Evolutionary conservation across 1,140 invertebrate genomes (phyloP), one percentile per base, ranked within the genome.

Genomic region (Neodiprion virginianus): DNA sequence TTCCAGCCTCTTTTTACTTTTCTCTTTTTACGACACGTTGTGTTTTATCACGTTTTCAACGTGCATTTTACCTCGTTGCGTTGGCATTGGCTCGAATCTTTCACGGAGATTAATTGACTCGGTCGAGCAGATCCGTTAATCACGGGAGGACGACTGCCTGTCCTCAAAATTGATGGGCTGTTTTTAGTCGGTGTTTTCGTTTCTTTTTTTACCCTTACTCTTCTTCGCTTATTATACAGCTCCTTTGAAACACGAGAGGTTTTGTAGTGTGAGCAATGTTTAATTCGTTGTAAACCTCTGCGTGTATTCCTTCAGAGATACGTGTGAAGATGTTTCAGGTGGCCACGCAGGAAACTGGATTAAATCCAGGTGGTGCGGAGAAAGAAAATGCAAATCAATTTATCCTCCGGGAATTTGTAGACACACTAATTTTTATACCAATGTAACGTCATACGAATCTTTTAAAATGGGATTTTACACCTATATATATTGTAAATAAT

Each of bases 31-130:
- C 28, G 5, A 40, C 28, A 40, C 28, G 28, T 40, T 0, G 28
- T 4, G 28, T 61, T 61, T 61, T 61, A 61, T 61, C 53, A 61
- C 53, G 53, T 61, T 61, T 61, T 61, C 53, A 61, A 14, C 53
- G 53, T 9, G 53, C 53, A 17, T 17, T 14, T 61, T 61, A 14
- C 7, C 53, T 61, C 53, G 53, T 17, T 14, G 53, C 53, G 11
- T 61, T n/a, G n/a, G 53, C 53, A 40, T 40, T 61, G 53, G 53
- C 53, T 61, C 53, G 53, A 61, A 61, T 4, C 4, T 61, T 61
- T 61, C n/a, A 61, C n/a, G 53, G 53, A 61, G 53, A 61, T 61
- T 61, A 61, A 61, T 61, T 61, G 53, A 61, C 53, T 17, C 53
- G 53, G n/a, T 12, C n/a, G 53, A 61, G 53, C 53, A 61, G 53